These are phyloP conservation scores for Chiloscyllium punctatum DNA, from an alignment of 2,797 vertebrate genomes.

Conservation along the genomic window DNA sequence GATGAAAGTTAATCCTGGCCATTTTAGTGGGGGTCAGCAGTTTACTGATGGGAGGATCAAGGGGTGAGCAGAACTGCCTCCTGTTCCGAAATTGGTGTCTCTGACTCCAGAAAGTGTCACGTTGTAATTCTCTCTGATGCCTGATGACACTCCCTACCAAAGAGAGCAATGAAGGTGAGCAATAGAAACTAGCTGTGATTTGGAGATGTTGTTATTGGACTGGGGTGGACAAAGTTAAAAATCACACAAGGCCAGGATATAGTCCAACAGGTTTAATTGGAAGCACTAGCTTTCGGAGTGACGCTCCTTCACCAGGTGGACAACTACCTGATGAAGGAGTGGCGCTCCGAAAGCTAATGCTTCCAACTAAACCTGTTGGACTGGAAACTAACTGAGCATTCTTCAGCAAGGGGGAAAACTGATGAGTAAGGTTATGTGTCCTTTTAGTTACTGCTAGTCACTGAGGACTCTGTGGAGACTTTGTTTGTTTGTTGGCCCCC, in stretches of 20 bases:
- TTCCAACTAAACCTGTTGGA: no score
- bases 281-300: no score
- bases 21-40: no score
- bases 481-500: not conserved
- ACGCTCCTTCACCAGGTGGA: no score
- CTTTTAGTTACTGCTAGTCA: not conserved
- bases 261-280: no score
- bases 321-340: no score
- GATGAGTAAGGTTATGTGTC: not conserved
- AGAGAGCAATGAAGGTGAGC: not conserved
- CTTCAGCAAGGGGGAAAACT: no score
- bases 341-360: no score
- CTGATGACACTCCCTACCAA: not conserved
- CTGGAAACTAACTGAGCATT: not conserved
- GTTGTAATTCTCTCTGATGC: not conserved
- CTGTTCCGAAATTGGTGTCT: not conserved
- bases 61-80: not conserved
- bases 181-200: not conserved
- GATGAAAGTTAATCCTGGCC: no score
- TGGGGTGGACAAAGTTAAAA: no score
- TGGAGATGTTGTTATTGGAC: no score
- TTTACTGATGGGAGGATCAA: not conserved
- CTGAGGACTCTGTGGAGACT: not conserved
- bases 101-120: not conserved
- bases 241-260: no score